phyloP scores from a whole-genome alignment of 2,797 vertebrate species.

The Periophthalmus magnuspinnatus region DNA sequence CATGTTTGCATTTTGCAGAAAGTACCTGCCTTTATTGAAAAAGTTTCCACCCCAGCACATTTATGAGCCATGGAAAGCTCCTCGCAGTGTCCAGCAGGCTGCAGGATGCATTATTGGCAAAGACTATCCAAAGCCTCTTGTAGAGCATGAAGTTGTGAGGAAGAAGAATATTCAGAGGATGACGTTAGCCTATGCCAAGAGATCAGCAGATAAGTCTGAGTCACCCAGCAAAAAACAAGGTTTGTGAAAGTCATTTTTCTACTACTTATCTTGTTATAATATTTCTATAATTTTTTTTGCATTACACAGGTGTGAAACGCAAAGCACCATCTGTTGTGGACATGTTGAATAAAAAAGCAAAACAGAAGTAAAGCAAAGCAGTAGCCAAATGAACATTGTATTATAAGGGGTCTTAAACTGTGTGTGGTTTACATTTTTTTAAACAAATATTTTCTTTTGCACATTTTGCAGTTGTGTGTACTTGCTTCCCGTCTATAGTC shows the following conservation, averaged over 20 bases:
- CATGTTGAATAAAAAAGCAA: slow-evolving; percentile 62
- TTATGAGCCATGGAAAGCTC: slow-evolving; percentile 78
- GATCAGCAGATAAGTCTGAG: slow-evolving; percentile 27
- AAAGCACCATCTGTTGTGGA: slow-evolving; percentile 55
- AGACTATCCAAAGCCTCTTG: slow-evolving; percentile 77
- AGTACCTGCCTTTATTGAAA: slow-evolving; percentile 78
- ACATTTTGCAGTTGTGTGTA: background rate
- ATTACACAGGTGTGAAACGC: slow-evolving; percentile 64
- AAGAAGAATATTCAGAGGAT: slow-evolving; percentile 78
- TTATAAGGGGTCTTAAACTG: background rate
- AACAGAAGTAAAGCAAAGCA: background rate
- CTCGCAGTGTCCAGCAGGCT: slow-evolving; percentile 70
- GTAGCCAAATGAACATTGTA: no score
- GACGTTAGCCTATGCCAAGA: slow-evolving; percentile 74
- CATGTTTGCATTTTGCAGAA: slow-evolving; percentile 50
- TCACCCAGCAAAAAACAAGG: slow-evolving; percentile 55
- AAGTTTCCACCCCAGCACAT: slow-evolving; percentile 75
- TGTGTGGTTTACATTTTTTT: background rate
- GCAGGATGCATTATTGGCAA: slow-evolving; percentile 79
- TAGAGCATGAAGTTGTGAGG: slow-evolving; percentile 63
- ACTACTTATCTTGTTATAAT: background rate
- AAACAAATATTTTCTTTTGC: background rate
- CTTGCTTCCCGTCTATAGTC: background rate
- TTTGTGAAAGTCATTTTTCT: background rate
- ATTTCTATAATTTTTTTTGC: background rate